Conservation (phyloP, 2,888 invertebrate species). For the Rhabditophanes sp. region DNA sequence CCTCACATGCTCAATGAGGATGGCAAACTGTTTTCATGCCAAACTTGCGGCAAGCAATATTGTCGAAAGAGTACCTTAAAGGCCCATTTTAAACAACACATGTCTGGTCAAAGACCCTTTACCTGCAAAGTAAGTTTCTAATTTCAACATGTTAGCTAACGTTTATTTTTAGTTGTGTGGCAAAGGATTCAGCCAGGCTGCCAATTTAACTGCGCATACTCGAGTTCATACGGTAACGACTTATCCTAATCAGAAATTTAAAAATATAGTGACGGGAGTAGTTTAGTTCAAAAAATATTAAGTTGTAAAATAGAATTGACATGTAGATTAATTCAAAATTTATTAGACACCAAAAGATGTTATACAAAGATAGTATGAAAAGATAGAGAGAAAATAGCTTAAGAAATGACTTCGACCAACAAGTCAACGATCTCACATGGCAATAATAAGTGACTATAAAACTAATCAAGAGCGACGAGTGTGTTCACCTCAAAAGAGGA, state of each 20-base stretch:
- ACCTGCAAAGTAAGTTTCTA: slow-evolving; percentile 17
- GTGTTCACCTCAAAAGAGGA: too few relatives aligned
- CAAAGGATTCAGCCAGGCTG: slow-evolving; percentile 64
- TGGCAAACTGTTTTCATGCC: slow-evolving; percentile 13
- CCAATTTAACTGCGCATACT: slow-evolving; percentile 90
- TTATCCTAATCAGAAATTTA: slow-evolving; percentile 5
- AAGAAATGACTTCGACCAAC: too few relatives aligned
- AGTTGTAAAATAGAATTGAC: too few relatives aligned
- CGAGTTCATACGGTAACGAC: slow-evolving; percentile 64
- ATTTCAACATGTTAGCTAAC: background rate
- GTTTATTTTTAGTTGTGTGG: slow-evolving; percentile 54
- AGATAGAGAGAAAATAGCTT: too few relatives aligned
- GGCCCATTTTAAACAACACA: slow-evolving; percentile 86
- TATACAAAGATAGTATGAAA: background rate
- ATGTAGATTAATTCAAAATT: too few relatives aligned
- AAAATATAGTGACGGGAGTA: background rate
- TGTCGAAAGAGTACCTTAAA: slow-evolving; percentile 52
- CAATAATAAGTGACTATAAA: too few relatives aligned
- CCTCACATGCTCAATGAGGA: background rate
- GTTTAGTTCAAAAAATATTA: background rate
- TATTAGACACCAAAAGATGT: background rate
- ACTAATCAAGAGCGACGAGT: too few relatives aligned
- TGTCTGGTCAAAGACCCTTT: slow-evolving; percentile 73
- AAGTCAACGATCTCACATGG: too few relatives aligned
- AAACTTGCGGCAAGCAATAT: slow-evolving; percentile 15